phyloP scores from a whole-genome alignment of 2,797 vertebrate genomes.

The Xenopus petersii region DNA sequence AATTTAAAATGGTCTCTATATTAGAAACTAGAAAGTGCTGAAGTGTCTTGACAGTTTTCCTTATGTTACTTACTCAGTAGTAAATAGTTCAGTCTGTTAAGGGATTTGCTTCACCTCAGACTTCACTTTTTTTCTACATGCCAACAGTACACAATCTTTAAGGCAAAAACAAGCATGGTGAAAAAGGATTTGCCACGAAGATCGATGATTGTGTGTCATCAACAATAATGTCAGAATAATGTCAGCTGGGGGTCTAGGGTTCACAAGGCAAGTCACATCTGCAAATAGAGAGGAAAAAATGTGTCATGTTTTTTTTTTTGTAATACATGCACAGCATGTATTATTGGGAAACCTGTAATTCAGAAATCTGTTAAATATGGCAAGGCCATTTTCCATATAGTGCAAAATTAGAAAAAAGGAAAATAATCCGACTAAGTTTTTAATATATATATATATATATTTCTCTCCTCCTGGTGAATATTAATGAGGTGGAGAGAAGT shows the following conservation, averaged over 20 bases:
- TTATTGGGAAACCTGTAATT: no score
- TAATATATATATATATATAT: no score
- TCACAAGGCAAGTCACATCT: constrained; percentile 32
- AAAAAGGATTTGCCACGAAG: neutral
- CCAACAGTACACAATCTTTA: neutral
- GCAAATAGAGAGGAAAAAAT: neutral
- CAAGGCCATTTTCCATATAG: no score
- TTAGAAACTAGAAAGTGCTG: neutral
- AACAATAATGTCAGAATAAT: neutral
- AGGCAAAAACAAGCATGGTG: neutral
- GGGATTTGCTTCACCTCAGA: neutral
- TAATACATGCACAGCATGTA: no score
- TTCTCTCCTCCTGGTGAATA: no score
- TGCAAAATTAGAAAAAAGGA: no score
- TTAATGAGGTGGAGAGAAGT: no score
- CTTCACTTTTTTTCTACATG: constrained; percentile 15
- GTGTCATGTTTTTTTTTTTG: no score
- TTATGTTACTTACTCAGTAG: neutral
- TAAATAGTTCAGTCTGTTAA: neutral
- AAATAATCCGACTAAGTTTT: no score
- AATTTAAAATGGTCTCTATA: no score
- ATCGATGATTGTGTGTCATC: neutral
- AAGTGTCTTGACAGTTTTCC: neutral
- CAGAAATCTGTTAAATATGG: no score
- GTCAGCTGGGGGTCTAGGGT: neutral